Conservation (phyloP, 1,140 invertebrate genomes). For the Lanistes nyassanus region DNA sequence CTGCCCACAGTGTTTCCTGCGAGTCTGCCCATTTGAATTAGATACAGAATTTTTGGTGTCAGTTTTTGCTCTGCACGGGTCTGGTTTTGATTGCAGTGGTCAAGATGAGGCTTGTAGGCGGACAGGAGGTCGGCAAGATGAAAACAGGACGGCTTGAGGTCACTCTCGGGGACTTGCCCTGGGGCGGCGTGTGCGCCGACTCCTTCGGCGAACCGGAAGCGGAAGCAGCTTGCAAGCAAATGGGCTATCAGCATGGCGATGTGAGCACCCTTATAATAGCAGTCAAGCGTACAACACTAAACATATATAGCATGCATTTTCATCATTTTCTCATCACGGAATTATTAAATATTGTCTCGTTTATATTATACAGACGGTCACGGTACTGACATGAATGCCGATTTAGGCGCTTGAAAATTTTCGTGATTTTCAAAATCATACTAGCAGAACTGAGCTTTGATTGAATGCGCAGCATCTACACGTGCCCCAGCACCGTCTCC, state of each 20-base stretch:
- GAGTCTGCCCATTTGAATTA: background rate
- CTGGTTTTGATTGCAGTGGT: conserved; percentile 33
- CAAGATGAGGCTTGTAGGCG: conserved; percentile 34
- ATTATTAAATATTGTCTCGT: no score
- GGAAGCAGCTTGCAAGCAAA: conserved; percentile 40
- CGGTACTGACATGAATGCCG: no score
- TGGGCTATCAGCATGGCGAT: conserved; percentile 33
- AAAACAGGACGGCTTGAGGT: conserved; percentile 76
- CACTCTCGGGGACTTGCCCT: conserved; percentile 63
- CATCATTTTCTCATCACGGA: no score
- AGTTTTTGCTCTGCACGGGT: background rate
- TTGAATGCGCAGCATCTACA: no score
- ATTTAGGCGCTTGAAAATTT: no score
- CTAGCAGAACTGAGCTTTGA: no score
- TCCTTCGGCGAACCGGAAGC: conserved; percentile 45
- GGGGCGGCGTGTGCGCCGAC: conserved; percentile 50
- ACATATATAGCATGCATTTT: no score
- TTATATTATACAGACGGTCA: no score
- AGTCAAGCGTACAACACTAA: no score
- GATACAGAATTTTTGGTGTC: background rate
- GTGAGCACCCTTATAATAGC: conserved; percentile 31
- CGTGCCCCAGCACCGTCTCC: no score
- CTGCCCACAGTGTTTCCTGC: background rate
- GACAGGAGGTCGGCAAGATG: conserved; percentile 8
- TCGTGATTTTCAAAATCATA: no score